Conservation (phyloP, 1,140 invertebrate species). For the Megalonaias nervosa region DNA sequence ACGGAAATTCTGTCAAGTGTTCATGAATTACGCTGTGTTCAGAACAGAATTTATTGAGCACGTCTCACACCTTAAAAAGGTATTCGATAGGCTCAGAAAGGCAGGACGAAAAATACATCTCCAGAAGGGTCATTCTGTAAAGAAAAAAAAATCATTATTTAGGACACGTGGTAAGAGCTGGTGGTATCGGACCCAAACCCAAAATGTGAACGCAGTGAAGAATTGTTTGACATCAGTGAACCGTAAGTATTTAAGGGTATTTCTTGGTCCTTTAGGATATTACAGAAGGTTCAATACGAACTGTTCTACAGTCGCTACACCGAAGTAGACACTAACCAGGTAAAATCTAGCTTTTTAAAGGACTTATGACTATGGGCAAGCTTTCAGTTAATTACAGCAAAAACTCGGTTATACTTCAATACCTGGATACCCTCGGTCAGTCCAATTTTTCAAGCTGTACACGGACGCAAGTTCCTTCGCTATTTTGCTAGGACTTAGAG, state of each 20-base stretch:
- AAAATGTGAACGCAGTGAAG: constrained; percentile 45
- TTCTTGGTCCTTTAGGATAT: constrained; percentile 36
- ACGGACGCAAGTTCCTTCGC: constrained; percentile 10
- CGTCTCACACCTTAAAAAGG: constrained; percentile 7
- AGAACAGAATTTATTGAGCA: not conserved
- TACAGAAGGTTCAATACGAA: constrained; percentile 21
- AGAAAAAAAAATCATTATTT: not conserved
- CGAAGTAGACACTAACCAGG: constrained; percentile 45
- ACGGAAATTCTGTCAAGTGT: constrained; percentile 2
- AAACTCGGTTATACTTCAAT: constrained; percentile 17
- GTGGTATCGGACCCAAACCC: constrained; percentile 34
- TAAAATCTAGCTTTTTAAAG: constrained; percentile 55
- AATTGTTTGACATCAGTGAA: constrained; percentile 44
- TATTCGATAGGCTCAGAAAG: constrained; percentile 13
- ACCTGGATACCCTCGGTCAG: constrained; percentile 15
- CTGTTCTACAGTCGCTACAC: constrained; percentile 38
- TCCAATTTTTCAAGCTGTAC: constrained; percentile 11
- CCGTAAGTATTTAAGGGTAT: constrained; percentile 38
- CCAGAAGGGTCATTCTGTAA: not conserved
- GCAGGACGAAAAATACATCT: not conserved
- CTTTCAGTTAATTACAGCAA: constrained; percentile 32
- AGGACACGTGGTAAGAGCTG: not conserved
- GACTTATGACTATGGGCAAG: constrained; percentile 19
- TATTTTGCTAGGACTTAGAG: not conserved
- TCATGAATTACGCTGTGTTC: constrained; percentile 12